Conservation (phyloP, 2,888 invertebrate species). For the Cheilosia soror region DNA sequence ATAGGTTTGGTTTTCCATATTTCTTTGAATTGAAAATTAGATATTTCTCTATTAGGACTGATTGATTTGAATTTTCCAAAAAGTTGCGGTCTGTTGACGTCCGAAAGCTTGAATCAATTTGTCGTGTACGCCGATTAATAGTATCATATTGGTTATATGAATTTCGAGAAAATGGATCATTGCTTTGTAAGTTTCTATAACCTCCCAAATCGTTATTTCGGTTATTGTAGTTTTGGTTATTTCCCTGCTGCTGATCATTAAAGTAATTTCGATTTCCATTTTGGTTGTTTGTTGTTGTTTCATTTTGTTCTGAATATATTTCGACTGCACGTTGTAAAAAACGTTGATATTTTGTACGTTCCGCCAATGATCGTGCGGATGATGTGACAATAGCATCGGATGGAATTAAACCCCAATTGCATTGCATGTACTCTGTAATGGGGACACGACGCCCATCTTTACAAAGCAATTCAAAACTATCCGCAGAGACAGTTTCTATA, state of each 20-base stretch:
- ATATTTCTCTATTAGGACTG: conserved; percentile 86
- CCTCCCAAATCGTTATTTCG: conserved; percentile 38
- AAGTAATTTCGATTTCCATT: conserved; percentile 60
- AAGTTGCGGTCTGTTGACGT: conserved; percentile 78
- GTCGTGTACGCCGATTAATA: conserved; percentile 78
- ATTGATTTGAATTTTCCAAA: conserved; percentile 78
- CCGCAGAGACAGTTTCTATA: conserved; percentile 86
- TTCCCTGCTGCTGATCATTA: conserved; percentile 75
- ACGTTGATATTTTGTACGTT: conserved; percentile 86
- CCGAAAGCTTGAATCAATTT: conserved; percentile 81
- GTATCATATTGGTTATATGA: conserved; percentile 76
- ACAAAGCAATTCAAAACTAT: conserved; percentile 92
- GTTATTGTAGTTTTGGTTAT: conserved; percentile 76
- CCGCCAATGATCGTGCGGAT: conserved; percentile 87
- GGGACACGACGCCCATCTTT: conserved; percentile 89
- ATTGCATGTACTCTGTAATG: conserved; percentile 88
- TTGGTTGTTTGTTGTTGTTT: conserved; percentile 71
- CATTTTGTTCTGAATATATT: conserved; percentile 84
- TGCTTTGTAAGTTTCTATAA: conserved; percentile 76
- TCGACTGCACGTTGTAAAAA: conserved; percentile 87
- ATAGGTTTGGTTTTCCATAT: conserved; percentile 89
- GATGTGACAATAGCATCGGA: conserved; percentile 93
- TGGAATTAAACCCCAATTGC: conserved; percentile 94
- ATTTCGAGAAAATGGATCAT: conserved; percentile 72
- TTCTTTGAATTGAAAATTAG: conserved; percentile 89